Percentiles rank a stretch among this genome's conserved stretches.
phyloP scores from a whole-genome alignment of 2,888 invertebrate species.

The Caenorhabditis sulstoni region DNA sequence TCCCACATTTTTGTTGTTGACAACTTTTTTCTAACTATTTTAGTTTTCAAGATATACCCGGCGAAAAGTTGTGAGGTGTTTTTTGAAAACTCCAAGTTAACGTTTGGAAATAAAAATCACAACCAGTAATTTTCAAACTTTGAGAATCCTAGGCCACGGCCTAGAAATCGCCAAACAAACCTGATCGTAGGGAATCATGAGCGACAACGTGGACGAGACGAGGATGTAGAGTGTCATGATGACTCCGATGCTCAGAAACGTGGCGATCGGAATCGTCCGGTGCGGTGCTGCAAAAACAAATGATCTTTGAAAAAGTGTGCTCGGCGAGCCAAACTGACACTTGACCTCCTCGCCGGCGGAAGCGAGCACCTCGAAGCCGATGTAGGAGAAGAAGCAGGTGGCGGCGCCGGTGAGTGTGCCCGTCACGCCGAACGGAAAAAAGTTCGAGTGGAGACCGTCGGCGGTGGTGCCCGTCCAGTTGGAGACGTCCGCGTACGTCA shows the following conservation, averaged over 20 bases:
- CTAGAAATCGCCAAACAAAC: too few species aligned
- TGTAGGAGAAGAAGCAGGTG: constrained; percentile 66
- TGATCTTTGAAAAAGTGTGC: background rate
- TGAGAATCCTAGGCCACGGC: too few species aligned
- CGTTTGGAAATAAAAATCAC: too few species aligned
- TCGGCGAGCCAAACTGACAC: constrained; percentile 16
- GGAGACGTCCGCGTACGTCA: constrained; percentile 88
- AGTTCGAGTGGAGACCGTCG: constrained; percentile 53
- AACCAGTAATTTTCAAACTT: too few species aligned
- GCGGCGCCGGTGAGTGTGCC: constrained; percentile 65
- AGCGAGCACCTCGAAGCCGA: constrained; percentile 67
- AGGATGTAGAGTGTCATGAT: constrained; percentile 65
- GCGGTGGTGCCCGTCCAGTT: constrained; percentile 85
- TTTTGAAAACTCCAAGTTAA: too few species aligned
- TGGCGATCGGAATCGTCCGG: constrained; percentile 68
- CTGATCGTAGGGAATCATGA: constrained; percentile 69
- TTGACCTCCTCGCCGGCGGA: constrained; percentile 69
- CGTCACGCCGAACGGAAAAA: constrained; percentile 64
- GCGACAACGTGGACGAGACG: constrained; percentile 63
- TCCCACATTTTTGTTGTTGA: too few species aligned
- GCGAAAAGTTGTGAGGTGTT: too few species aligned
- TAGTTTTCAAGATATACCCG: too few species aligned
- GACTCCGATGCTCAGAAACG: constrained; percentile 63
- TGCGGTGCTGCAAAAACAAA: constrained; percentile 62
- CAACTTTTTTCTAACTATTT: too few species aligned